A percentile compares a stretch with the other conserved stretches of the same genome.
phyloP scores from a whole-genome alignment of 2,888 invertebrate genomes.

The Nasonovia ribisnigri region DNA sequence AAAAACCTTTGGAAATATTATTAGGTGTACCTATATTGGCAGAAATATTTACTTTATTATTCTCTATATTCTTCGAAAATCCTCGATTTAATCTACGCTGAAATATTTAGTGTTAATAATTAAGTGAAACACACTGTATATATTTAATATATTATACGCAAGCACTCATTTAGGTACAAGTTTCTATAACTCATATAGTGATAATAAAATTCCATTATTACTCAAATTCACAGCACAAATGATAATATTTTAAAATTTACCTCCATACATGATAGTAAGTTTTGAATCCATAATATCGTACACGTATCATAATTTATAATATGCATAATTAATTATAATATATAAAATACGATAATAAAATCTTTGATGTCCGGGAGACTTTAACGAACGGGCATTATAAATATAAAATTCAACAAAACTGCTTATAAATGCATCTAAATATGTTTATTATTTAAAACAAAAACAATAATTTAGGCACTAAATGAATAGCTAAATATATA shows the following conservation, averaged over 20 bases:
- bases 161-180: neutral
- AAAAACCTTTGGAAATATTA: too few species aligned
- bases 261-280: neutral
- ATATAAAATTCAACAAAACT: neutral
- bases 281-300: neutral
- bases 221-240: neutral
- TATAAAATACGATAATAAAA: neutral
- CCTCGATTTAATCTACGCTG: neutral
- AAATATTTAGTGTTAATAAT: neutral
- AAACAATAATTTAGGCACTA: neutral
- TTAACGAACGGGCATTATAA: conserved; percentile 7
- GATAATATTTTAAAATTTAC: neutral
- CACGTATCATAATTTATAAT: neutral
- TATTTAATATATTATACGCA: neutral
- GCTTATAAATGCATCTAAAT: neutral
- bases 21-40: too few species aligned
- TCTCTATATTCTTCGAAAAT: neutral
- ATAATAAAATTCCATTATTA: neutral
- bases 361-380: neutral
- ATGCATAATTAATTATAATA: neutral
- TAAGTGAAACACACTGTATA: neutral
- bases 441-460: neutral
- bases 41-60: neutral
- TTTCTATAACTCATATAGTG: neutral
- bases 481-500: neutral